Evolutionary conservation across 2,888 invertebrate genomes (phyloP), one percentile per base, ranked within the genome.

Genomic region (Allacma fusca): DNA sequence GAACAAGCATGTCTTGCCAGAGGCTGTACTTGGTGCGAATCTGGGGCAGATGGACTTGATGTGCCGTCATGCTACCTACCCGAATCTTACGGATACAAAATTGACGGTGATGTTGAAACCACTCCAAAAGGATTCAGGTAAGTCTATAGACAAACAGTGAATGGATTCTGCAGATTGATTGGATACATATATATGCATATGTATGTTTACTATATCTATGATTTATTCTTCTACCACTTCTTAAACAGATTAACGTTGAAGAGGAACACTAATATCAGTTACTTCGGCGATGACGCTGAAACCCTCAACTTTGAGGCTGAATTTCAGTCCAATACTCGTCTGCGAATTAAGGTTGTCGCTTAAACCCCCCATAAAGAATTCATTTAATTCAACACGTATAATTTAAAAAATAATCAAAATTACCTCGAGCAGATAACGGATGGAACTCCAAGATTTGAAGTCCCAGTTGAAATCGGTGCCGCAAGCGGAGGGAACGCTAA

Each of bases 21-120:
- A 87, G 92, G 92, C 4, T 94, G 93, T 83, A 92, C 92, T 82
- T 93, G 93, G 93, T 83, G 82, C 43, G 57, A 57, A 0, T 78
- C 79, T 2, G 72, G 34, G 16, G 76, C 77, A 24, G 79, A 80
- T 0, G 81, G 75, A 1, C 50, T 59, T 9, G 76, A 78, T n/a
- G 73, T 76, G 13, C 84, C 83, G 0, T 79, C 34, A 29, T 83
- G 82, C 34, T 79, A 78, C 62, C 34, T 82, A 64, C 81, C 82
- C 0, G 24, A 64, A 50, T 73, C 70, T 34, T 79, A 80, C 34
- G 80, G 80, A 13, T 80, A 79, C 73, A 44, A 21, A 40, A 67
- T 34, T 19, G 29, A 57, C 9, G 74, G 68, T 26, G 59, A 50
- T 0, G 70, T 59, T 0, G 72, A 65, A 12, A 43, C 21, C 1